Base-by-base conservation (phyloP, 2,797 vertebrate species). In the Lateolabrax maculatus region DNA sequence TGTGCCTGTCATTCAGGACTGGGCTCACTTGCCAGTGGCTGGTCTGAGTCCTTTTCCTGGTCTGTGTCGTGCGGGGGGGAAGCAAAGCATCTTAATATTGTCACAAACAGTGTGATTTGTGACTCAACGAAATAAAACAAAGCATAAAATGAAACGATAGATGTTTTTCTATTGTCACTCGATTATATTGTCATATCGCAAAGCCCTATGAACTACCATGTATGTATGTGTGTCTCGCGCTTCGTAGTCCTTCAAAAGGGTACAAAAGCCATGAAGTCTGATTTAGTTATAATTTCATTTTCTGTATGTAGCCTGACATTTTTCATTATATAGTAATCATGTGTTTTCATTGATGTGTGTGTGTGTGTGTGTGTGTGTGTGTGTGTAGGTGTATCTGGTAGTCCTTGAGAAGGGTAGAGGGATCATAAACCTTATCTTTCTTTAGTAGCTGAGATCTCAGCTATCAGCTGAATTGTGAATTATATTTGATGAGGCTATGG, bases 321-420 rank as follows among this genome's bases (percentile, higher is more conserved):
- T 82, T 75, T 83, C 71, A 81, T 85, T 34, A 60, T 49, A 70
- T 69, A 75, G 41, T 69, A 48, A 84, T 82, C 43, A 67, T 60
- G 61, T 67, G 51, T 74, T 65, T 61, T 44, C 75, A 77, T 13
- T 52, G 23, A 48, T 23, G 75, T 60, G 53, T 75, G 67, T 49
- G 36, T 67, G 39, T 57, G 51, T 51, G 64, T 16, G 21, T 23
- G 44, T 13, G 34, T 27, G 29, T 41, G 37, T 73, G 64, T 56
- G 71, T 16, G 55, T 36, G 48, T 25, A 62, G 62, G 63, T 78
- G 70, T 48, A 57, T 69, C n/a, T 71, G 39, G 23, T 70, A 86
- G 89, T 86, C 89, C 90, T 92, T 93, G 77, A 87, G 85, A 89
- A 91, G 86, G 83, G 72, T 84, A 90, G 57, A 81, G 12, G 12